Evolutionary conservation across 2,113 vertebrate species (phyloP).

Genomic region (Anoplopoma fimbria): DNA sequence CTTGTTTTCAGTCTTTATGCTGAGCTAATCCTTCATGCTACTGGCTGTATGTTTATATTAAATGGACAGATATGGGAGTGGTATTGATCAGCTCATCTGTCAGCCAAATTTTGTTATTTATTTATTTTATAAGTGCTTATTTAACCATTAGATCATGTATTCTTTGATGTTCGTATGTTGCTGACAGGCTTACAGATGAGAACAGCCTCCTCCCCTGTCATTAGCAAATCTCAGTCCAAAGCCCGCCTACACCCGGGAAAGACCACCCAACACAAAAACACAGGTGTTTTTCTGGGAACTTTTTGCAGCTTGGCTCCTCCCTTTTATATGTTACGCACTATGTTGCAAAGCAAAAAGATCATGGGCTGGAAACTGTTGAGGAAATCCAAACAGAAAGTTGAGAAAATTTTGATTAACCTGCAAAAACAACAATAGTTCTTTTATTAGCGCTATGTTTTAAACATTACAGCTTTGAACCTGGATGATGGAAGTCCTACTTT

Average conservation of each 20-base stretch:
- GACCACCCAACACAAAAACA: constrained; percentile 71
- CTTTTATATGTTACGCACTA: background rate
- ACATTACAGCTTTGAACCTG: background rate
- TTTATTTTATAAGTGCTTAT: background rate
- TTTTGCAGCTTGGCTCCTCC: constrained; percentile 17
- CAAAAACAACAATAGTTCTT: background rate
- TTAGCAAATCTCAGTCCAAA: constrained; percentile 82
- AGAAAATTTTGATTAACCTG: background rate
- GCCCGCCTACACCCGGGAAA: constrained; percentile 73
- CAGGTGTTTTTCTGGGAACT: constrained; percentile 77
- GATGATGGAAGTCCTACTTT: background rate
- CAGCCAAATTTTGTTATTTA: too few species aligned
- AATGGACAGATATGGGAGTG: background rate
- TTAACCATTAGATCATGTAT: constrained; percentile 1
- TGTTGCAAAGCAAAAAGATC: constrained; percentile 14
- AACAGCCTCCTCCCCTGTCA: constrained; percentile 77
- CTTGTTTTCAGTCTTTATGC: background rate
- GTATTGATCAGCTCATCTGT: background rate
- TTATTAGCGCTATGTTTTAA: background rate
- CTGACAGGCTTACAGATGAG: constrained; percentile 84
- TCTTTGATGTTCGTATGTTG: constrained; percentile 67
- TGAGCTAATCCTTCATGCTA: background rate
- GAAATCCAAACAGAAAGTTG: background rate
- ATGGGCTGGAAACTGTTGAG: constrained; percentile 71
- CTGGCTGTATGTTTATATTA: background rate